These are phyloP conservation scores for Chaitophorus viminalis DNA, from an alignment of 2,888 invertebrate genomes.

Conservation along the genomic window DNA sequence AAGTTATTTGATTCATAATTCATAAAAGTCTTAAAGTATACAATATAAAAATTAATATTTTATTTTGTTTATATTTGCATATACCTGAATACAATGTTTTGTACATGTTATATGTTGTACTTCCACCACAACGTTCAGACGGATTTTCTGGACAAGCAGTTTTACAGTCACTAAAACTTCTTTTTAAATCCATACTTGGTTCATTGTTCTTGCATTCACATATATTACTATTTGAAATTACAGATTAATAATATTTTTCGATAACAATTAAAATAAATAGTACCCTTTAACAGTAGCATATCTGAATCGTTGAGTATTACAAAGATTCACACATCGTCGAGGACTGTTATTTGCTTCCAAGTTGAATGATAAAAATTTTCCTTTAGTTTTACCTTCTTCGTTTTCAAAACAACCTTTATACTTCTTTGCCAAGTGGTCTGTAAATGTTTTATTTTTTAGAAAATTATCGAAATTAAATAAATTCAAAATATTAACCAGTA, in stretches of 20 bases:
- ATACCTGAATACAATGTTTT: slow-evolving; percentile 46
- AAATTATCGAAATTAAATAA: background rate
- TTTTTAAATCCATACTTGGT: slow-evolving; percentile 27
- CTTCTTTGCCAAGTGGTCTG: slow-evolving; percentile 39
- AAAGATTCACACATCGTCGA: slow-evolving; percentile 57
- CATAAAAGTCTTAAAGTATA: too few relatives aligned
- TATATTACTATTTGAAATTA: slow-evolving; percentile 17
- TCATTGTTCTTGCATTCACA: slow-evolving; percentile 44
- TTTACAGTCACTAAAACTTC: slow-evolving; percentile 25
- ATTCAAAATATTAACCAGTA: slow-evolving; percentile 49
- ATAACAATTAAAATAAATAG: background rate
- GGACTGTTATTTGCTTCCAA: slow-evolving; percentile 54
- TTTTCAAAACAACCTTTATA: slow-evolving; percentile 55
- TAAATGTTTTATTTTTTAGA: background rate
- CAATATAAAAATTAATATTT: background rate
- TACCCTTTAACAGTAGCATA: slow-evolving; percentile 53
- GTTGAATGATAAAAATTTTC: slow-evolving; percentile 20
- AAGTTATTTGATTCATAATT: too few relatives aligned
- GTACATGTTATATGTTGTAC: slow-evolving; percentile 22
- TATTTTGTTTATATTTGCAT: background rate
- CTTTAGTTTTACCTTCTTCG: slow-evolving; percentile 29
- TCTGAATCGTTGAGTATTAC: slow-evolving; percentile 41
- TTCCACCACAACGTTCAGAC: slow-evolving; percentile 54
- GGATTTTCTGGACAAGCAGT: slow-evolving; percentile 39
- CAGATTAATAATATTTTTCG: background rate